These are phyloP conservation scores for Labrus mixtus DNA, from an alignment of 2,113 vertebrate species.

Conservation along the genomic window DNA sequence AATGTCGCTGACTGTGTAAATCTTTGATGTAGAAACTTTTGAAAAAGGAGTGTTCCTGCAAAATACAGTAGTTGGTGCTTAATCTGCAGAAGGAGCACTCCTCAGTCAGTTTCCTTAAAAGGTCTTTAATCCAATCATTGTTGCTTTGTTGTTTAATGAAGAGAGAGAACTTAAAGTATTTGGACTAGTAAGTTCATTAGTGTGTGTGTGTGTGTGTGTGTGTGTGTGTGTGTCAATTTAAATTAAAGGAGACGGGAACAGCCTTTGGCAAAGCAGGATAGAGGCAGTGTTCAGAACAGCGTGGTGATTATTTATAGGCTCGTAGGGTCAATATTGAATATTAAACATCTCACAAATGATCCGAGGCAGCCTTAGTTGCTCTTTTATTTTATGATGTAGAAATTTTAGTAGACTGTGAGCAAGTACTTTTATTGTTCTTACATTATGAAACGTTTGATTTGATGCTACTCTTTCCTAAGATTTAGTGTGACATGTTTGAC, in stretches of 20 bases:
- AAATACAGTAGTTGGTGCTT: neutral
- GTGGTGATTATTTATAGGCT: conserved; percentile 25
- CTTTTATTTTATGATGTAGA: too few species aligned
- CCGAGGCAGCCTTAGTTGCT: too few species aligned
- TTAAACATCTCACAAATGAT: neutral
- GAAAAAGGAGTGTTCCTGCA: neutral
- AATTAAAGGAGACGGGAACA: conserved; percentile 13
- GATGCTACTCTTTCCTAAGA: too few species aligned
- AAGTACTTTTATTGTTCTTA: too few species aligned
- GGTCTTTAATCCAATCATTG: too few species aligned
- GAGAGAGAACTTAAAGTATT: conserved; percentile 22
- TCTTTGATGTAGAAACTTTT: too few species aligned
- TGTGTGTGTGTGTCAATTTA: conserved; percentile 32
- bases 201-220: conserved; percentile 29
- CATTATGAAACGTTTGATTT: too few species aligned
- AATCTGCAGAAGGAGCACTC: neutral
- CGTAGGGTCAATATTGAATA: neutral
- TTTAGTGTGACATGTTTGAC: too few species aligned
- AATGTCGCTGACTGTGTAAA: too few species aligned
- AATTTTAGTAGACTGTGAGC: too few species aligned
- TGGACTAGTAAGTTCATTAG: neutral
- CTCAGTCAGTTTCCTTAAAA: too few species aligned
- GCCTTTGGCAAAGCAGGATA: conserved; percentile 21
- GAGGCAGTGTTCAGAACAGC: neutral
- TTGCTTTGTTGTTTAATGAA: conserved; percentile 5